Evolutionary conservation across 1,140 invertebrate genomes (phyloP), one percentile per base, ranked within the genome.

Genomic region (Helicoverpa armigera): DNA sequence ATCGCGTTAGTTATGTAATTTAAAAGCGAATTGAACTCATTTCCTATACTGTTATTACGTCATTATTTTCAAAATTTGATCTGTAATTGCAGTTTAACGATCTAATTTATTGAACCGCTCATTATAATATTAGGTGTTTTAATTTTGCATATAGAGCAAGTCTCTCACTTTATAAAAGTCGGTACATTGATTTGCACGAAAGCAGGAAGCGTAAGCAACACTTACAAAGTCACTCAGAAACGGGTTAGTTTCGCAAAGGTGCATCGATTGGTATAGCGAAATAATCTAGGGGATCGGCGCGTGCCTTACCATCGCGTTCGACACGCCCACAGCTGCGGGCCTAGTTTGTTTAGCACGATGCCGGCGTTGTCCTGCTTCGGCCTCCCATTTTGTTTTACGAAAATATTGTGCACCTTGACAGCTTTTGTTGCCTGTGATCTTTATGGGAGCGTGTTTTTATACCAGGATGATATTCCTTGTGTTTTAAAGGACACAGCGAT

Each of bases 301-400:
- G 89, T 91, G 90, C 87, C 87, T 84, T 87, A 90, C 88, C 86
- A 87, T 86, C 87, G 86, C 80, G 54, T 60, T 23, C 54, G 79
- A 72, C 85, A 87, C 91, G 90, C 90, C 91, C 82, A 83, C 53
- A 50, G 82, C 91, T 88, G 53, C 83, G 60, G 89, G 89, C 83
- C 67, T 74, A 91, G 91, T 93, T 93, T 91, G 90, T 93, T 91
- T 90, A 87, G 85, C 86, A 90, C 88, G 88, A 88, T 80, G 63
- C 60, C 43, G 76, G 56, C 31, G 51, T 48, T 16, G 70, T 84
- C 80, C 51, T 53, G 56, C 29, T 83, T 79, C 50, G 23, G 23
- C 23, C 23, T 43, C n/a, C 35, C 7, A 7, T 65, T 75, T 29
- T 43, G 7, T 75, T 60, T 48, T 73, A 9, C 7, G 29, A 2